phyloP scores from a whole-genome alignment of 1,140 invertebrate species.

The Drosophila gunungcola region DNA sequence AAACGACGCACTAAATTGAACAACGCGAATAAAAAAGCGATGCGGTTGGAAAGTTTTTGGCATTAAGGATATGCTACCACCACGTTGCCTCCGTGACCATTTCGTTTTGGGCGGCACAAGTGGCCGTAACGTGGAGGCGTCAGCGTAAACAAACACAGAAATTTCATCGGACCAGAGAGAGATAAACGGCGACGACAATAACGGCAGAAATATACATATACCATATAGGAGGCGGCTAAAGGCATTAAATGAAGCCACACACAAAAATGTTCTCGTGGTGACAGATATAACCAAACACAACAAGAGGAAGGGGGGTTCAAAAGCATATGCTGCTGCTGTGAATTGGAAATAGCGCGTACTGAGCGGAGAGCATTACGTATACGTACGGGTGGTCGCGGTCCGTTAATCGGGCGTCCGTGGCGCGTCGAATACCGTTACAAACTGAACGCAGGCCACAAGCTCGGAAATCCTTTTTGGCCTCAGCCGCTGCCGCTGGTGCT shows the following conservation, averaged over 20 bases:
- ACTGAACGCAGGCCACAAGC: conserved; percentile 57
- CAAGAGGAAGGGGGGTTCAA: conserved; percentile 1
- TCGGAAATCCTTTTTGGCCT: conserved; percentile 62
- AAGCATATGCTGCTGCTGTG: conserved; percentile 47
- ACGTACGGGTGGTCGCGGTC: conserved; percentile 38
- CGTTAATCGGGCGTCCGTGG: conserved; percentile 36
- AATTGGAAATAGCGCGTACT: conserved; percentile 53
- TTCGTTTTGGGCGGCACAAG: conserved; percentile 19
- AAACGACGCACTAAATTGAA: conserved; percentile 28
- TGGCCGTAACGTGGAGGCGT: conserved; percentile 41
- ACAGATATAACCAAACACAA: conserved; percentile 36
- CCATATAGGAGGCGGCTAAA: conserved; percentile 23
- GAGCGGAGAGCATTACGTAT: conserved; percentile 51
- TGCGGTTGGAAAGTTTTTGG: conserved; percentile 28
- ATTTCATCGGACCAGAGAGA: conserved; percentile 27
- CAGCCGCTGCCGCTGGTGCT: conserved; percentile 1
- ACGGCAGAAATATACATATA: conserved; percentile 16
- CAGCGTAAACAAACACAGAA: conserved; percentile 51
- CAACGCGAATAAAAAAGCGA: conserved; percentile 26
- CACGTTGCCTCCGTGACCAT: conserved; percentile 12
- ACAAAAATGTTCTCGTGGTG: conserved; percentile 41
- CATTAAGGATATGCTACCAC: conserved; percentile 24
- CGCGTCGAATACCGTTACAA: conserved; percentile 59
- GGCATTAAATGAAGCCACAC: conserved; percentile 62
- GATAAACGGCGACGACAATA: conserved; percentile 28